A percentile compares a stretch with the other conserved stretches of the same genome.
phyloP scores from a whole-genome alignment of 1,140 invertebrate species.

The Diachasmimorpha longicaudata region DNA sequence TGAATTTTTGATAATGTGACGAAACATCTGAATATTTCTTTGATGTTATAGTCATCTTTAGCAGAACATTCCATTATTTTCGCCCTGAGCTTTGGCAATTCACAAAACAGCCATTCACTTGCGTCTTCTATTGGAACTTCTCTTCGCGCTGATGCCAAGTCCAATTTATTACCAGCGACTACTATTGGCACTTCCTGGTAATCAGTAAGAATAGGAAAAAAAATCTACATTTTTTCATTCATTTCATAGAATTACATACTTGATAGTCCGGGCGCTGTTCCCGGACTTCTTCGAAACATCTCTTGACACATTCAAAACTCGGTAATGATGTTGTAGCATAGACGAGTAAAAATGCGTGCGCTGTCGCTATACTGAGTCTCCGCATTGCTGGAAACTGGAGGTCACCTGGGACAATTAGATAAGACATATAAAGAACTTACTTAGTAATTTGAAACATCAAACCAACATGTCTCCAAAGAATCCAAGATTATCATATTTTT shows the following conservation, averaged over 20 bases:
- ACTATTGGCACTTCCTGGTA: slow-evolving; percentile 83
- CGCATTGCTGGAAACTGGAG: slow-evolving; percentile 89
- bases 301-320: slow-evolving; percentile 80
- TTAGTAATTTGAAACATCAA: no score
- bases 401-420: slow-evolving; percentile 65
- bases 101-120: slow-evolving; percentile 79
- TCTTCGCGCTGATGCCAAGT: slow-evolving; percentile 70
- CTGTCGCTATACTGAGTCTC: slow-evolving; percentile 85
- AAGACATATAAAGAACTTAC: no score
- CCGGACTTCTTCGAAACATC: slow-evolving; percentile 83
- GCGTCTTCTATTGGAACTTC: slow-evolving; percentile 79
- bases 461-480: no score
- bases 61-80: slow-evolving; percentile 84
- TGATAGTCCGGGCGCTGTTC: slow-evolving; percentile 79
- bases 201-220: not conserved
- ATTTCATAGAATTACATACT: slow-evolving; percentile 43
- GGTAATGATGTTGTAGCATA: slow-evolving; percentile 81
- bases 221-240: not conserved
- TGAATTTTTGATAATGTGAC: slow-evolving; percentile 73
- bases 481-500: no score
- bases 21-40: slow-evolving; percentile 77
- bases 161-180: slow-evolving; percentile 84
- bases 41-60: slow-evolving; percentile 79
- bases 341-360: slow-evolving; percentile 88
- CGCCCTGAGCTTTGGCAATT: slow-evolving; percentile 76